Evolutionary conservation across 2,888 invertebrate species (phyloP), one percentile per base, ranked within the genome.

Genomic region (Synergus japonicus): DNA sequence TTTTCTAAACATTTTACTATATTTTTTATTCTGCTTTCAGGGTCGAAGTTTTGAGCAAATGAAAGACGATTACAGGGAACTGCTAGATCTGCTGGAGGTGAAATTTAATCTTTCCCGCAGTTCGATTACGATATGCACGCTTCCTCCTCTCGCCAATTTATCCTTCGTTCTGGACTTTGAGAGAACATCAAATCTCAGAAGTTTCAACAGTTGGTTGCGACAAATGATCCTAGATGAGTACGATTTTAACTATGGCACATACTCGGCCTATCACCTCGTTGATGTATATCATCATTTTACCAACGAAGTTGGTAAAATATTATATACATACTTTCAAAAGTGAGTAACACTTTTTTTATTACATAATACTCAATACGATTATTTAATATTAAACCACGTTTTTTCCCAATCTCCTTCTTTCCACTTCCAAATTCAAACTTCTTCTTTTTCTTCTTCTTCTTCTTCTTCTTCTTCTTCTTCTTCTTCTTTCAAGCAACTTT

Each of bases 71-170:
- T 66, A 43, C 9, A 43, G n/a, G 43, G 66, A 66, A 18, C 43
- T 66, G 9, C 18, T 66, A 7, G 18, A 66, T 9, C 7, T 66
- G 7, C 41, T 66, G n/a, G 43, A 66, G 8, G 15, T n/a, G 41
- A n/a, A 66, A 9, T 66, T 66, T 18, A 43, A 66, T 43, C 9
- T 66, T n/a, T 15, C 66, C 0, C 15, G 43, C 10, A n/a, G 12
- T 10, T 41, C 66, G 18, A 66, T 66, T 2, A 43, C 66, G 18
- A 41, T 66, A 5, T 41, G 66, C 7, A 66, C 66, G 0, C 43
- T 66, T n/a, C 66, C 66, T 18, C 66, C 66, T 9, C 18, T 66
- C 7, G 66, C 66, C 9, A 66, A 66, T 66, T 5, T 66, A 1
- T 43, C n/a, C n/a, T 43, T 43, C n/a, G n/a, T 43, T 15, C 9